These are phyloP conservation scores for Orthonychiurus folsomi DNA, from an alignment of 2,888 invertebrate genomes.

Conservation along the genomic window DNA sequence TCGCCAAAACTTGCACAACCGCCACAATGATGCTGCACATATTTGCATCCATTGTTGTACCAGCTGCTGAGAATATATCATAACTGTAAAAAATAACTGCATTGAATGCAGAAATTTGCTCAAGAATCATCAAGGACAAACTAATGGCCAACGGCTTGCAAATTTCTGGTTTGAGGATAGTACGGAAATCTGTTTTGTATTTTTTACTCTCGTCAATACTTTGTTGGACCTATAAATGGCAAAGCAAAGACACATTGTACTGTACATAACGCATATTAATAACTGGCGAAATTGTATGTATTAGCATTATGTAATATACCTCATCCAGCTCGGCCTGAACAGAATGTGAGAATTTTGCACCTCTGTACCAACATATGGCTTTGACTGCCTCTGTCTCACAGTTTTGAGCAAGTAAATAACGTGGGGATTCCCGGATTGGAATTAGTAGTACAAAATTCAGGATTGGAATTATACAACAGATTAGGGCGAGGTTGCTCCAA, in stretches of 20 bases:
- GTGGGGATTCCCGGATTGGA: slow-evolving; percentile 8
- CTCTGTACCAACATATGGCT: not conserved
- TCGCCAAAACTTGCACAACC: slow-evolving; percentile 50
- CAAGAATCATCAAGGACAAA: slow-evolving; percentile 64
- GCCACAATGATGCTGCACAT: slow-evolving; percentile 52
- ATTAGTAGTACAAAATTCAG: not conserved
- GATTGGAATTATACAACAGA: slow-evolving; percentile 3
- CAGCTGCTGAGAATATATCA: slow-evolving; percentile 65
- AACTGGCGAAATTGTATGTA: too few species aligned
- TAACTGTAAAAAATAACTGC: slow-evolving; percentile 71
- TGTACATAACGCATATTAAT: too few species aligned
- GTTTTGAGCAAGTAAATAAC: not conserved
- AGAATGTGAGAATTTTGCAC: not conserved
- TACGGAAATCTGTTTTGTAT: slow-evolving; percentile 44
- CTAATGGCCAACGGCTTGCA: slow-evolving; percentile 64
- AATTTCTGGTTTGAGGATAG: slow-evolving; percentile 56
- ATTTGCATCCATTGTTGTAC: slow-evolving; percentile 49
- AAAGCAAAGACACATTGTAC: too few species aligned
- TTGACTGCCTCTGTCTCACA: not conserved
- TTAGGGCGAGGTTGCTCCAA: slow-evolving; percentile 6
- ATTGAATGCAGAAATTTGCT: slow-evolving; percentile 75
- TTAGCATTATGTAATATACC: too few species aligned
- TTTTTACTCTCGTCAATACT: slow-evolving; percentile 2
- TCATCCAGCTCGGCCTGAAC: not conserved
- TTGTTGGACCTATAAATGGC: not conserved